phyloP scores from a whole-genome alignment of 2,113 vertebrate species.

The Sturnus vulgaris region DNA sequence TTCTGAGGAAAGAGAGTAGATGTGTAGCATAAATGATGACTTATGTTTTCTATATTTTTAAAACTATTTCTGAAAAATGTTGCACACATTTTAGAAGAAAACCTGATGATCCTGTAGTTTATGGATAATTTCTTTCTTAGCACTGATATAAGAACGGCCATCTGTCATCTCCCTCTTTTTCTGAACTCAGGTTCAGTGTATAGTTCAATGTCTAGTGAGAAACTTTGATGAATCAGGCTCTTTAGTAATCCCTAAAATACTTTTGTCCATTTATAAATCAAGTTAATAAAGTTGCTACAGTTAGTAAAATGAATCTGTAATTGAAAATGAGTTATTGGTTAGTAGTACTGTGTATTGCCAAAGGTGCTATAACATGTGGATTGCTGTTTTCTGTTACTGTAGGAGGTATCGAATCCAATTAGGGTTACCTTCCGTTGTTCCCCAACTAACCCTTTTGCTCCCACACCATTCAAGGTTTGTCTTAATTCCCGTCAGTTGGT shows the following conservation, averaged over 20 bases:
- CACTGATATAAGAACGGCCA: not conserved
- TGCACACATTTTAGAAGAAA: not conserved
- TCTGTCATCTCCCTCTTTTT: not conserved
- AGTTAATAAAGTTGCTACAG: not conserved
- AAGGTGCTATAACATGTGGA: slow-evolving; percentile 42
- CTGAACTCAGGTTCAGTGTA: not conserved
- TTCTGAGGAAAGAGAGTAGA: not conserved
- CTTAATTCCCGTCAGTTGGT: slow-evolving; percentile 35
- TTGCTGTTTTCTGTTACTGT: slow-evolving; percentile 84
- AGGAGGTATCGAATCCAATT: slow-evolving; percentile 88
- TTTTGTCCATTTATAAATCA: not conserved
- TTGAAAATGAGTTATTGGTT: not conserved
- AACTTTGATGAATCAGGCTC: not conserved
- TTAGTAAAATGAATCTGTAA: not conserved
- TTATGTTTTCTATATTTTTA: not conserved
- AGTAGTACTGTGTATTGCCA: not conserved
- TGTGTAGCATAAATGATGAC: not conserved
- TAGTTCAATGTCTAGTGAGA: not conserved
- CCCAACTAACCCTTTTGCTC: slow-evolving; percentile 97
- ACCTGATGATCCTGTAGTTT: not conserved
- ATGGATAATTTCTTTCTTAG: not conserved
- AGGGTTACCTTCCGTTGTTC: slow-evolving; percentile 88
- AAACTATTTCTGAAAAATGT: not conserved
- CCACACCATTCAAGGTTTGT: slow-evolving; percentile 98
- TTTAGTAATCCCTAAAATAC: not conserved